Base-by-base conservation (phyloP, 2,888 invertebrate species). In the Nebria salina region DNA sequence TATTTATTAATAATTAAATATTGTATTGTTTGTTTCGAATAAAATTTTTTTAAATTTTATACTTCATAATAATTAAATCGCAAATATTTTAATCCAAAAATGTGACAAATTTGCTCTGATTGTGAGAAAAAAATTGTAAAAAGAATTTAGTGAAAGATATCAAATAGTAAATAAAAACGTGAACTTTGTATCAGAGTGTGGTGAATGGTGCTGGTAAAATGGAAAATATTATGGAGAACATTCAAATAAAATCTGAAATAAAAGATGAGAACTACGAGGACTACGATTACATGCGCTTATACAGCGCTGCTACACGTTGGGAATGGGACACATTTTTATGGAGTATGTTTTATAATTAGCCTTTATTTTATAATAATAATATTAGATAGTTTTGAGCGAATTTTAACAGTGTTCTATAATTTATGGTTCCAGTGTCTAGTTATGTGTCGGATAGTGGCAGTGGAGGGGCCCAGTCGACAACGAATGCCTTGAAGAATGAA, bases 361-460 rank as follows among this genome's bases (percentile, higher is more conserved):
- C 7, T 25, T 11, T 72, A 41, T 72, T 41, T 34, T 20, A n/a
- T 26, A 25, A 72, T 34, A 1, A 11, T n/a, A 25, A 34, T 34
- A 34, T 34, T 20, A 20, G 20, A 20, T n/a, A n/a, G 20, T 34
- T 34, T 34, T 34, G 34, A 34, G 4, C 34, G 1, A 34, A 34
- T 54, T 54, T 54, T 11, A 8, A 54, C 54, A 7, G 54, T 54
- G 54, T 54, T 11, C 13, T 11, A 7, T 54, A 54, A 54, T 54
- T 54, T 54, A 13, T 54, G 54, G 72, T 82, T 82, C n/a, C 65
- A 82, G 82, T 82, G 77, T 82, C 82, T 6, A 77, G 76, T 20
- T 82, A 82, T 54, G 79, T 79, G 25, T 75, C 81, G 3, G 82
- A 82, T n/a, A 70, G 76, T 5, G 70, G 72, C 15, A n/a, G 70